Evolutionary conservation across 1,140 invertebrate genomes (phyloP), one percentile per base, ranked within the genome.

Genomic region (Pseudomyrmex flavicornis): DNA sequence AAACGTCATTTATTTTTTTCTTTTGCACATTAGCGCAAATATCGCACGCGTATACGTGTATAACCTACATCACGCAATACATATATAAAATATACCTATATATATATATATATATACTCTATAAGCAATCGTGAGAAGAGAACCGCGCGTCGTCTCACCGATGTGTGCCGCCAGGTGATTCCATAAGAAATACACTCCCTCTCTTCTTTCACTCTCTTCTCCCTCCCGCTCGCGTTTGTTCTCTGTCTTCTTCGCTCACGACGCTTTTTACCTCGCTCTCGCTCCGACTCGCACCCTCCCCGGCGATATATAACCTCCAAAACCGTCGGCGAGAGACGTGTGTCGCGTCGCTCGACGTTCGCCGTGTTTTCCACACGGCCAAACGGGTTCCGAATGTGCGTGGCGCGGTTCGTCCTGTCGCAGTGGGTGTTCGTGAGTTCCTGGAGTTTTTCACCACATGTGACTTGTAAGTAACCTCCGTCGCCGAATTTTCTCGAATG

Each of bases 231-330:
- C n/a, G 3, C 44, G 44, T 22, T 12, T 7, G 20, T 26, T 15
- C 7, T 15, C 13, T 13, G 5, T 50, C 15, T n/a, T 17, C 15
- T 20, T 17, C 15, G 1, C 48, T 3, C 48, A 17, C 26, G 0
- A 44, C 26, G 17, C 2, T 50, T 20, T 62, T 59, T 26, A 35
- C 26, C 63, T 26, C 61, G 48, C 10, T 35, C n/a, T 10, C 12
- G 52, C n/a, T 35, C 4, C n/a, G 66, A 80, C 76, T 70, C 65
- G 70, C 76, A 79, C 76, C 44, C 65, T 80, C 54, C 13, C 20
- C 46, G 76, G 65, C 46, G 76, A 54, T 66, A 74, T 75, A 87
- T 88, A 88, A 88, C 86, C 87, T 82, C 35, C 73, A 77, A 88
- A 85, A 85, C 76, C 65, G 76, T 80, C 76, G 54, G 65, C 76